These are phyloP conservation scores for Catocala sponsa DNA, from an alignment of 2,888 invertebrate genomes.

Conservation along the genomic window DNA sequence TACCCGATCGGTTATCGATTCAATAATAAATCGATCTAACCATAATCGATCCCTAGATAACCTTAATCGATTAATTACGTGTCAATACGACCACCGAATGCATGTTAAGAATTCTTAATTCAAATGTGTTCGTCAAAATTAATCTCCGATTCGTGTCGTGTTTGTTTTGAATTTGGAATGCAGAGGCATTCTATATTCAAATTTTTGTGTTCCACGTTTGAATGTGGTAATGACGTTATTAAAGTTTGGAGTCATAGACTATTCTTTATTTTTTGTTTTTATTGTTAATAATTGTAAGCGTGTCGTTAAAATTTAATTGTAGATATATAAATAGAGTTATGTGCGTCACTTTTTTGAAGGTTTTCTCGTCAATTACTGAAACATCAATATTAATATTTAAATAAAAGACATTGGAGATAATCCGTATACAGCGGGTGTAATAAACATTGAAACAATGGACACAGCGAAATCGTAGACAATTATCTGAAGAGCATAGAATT, in stretches of 20 bases:
- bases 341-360: constrained; percentile 1
- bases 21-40: constrained; percentile 63
- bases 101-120: constrained; percentile 51
- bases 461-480: too few relatives aligned
- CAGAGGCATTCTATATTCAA: constrained; percentile 51
- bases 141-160: constrained; percentile 51
- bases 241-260: constrained; percentile 35
- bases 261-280: constrained; percentile 32
- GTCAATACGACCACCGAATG: constrained; percentile 32
- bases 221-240: constrained; percentile 47
- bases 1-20: constrained; percentile 69
- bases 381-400: too few relatives aligned
- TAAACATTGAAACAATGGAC: too few relatives aligned
- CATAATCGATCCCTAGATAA: constrained; percentile 27
- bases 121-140: constrained; percentile 51
- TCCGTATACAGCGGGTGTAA: too few relatives aligned
- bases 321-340: constrained; percentile 2
- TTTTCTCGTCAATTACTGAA: background rate
- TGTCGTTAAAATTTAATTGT: constrained; percentile 12
- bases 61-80: constrained; percentile 41
- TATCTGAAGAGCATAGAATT: too few relatives aligned
- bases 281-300: constrained; percentile 26
- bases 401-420: background rate
- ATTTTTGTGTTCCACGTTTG: constrained; percentile 50
- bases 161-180: constrained; percentile 53